Base-by-base conservation (phyloP, 1,140 invertebrate species). In the Lamellibrachia luymesi region DNA sequence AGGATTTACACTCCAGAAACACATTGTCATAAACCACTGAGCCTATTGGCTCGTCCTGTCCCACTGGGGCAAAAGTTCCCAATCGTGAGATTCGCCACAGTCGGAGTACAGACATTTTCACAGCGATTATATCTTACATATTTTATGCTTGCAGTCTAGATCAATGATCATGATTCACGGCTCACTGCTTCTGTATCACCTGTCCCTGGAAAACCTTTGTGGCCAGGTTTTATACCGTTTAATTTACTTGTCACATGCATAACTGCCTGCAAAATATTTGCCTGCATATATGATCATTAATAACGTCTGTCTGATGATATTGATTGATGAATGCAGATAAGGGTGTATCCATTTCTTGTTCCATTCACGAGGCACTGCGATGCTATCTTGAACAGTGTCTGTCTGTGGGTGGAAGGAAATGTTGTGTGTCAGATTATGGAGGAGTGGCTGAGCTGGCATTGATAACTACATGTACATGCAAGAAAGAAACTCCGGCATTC, bases 191-290 rank as follows among this genome's bases (percentile, higher is more conserved):
- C 64, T 22, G 25, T 80, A 80, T 80, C 25, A 80, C 64, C 64
- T 22, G 1, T 80, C 64, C 64, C 64, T 80, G 13, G 64, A 80
- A 22, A 22, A 22, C 64, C 64, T 80, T 80, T 80, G 64, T 80
- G 64, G 2, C 13, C 64, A 4, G 6, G 64, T 80, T 80, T 80
- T 80, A 80, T 80, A 80, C 64, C 25, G 64, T 80, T 80, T 80
- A 80, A 80, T 80, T 80, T 80, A 80, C 64, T 80, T 80, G 64
- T 80, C 64, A 80, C 64, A 80, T 80, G 64, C 64, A 80, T 22
- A 80, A 80, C 64, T 80, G 64, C 64, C 64, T 80, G 64, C 64
- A 80, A 80, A 80, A 80, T 80, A 80, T 80, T 80, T 80, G 64
- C 13, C 64, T 22, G 64, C 64, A 22, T 10, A 22, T 80, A 80